Evolutionary conservation across 2,888 invertebrate species (phyloP).

Genomic region (Andrena camellia): DNA sequence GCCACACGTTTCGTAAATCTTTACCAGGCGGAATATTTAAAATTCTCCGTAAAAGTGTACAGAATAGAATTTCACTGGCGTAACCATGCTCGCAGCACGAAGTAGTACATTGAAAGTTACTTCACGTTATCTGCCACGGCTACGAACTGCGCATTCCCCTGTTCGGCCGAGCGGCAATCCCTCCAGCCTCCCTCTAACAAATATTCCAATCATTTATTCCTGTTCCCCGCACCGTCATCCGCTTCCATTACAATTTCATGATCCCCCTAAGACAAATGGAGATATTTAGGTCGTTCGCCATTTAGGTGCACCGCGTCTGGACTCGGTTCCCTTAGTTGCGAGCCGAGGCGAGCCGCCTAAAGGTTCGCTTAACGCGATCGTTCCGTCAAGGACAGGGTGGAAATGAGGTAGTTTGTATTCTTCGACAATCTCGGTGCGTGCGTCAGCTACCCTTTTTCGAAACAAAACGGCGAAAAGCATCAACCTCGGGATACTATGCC

Average conservation of each 20-base stretch:
- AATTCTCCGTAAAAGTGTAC: neutral
- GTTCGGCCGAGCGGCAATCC: neutral
- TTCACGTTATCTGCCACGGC: neutral
- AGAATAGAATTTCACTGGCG: neutral
- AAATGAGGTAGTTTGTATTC: constrained; percentile 72
- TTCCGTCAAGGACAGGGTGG: constrained; percentile 63
- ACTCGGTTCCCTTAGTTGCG: constrained; percentile 17
- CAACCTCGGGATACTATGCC: constrained; percentile 25
- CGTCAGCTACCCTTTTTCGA: constrained; percentile 56
- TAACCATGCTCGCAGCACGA: neutral
- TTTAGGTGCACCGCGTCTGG: constrained; percentile 22
- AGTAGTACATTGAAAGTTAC: constrained; percentile 5
- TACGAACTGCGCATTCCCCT: neutral
- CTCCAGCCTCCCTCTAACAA: constrained; percentile 26
- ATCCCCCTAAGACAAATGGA: constrained; percentile 53
- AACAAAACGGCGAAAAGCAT: constrained; percentile 47
- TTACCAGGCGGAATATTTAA: neutral
- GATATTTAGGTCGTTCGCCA: constrained; percentile 51
- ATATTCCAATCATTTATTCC: constrained; percentile 47
- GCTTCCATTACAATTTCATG: constrained; percentile 49
- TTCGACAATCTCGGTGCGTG: constrained; percentile 50
- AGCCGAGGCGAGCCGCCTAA: constrained; percentile 54
- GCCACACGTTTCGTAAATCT: neutral
- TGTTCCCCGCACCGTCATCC: constrained; percentile 27
- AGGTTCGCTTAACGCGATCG: constrained; percentile 66